These are phyloP conservation scores for Gymnopithys bicolor DNA, from an alignment of 2,797 vertebrate genomes.

Conservation along the genomic window DNA sequence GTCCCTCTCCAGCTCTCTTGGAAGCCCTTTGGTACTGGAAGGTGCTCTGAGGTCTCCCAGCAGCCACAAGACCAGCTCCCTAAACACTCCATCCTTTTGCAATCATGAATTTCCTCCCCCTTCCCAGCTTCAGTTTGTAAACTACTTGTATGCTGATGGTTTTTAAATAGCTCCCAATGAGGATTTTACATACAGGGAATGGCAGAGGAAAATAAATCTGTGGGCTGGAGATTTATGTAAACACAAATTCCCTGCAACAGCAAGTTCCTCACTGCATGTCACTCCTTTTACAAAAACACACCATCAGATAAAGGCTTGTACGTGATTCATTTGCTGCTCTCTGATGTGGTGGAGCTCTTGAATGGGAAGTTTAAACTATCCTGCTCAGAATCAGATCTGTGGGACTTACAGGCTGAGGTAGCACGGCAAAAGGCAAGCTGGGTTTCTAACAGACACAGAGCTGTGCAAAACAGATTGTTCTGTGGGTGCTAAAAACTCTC, in stretches of 20 bases:
- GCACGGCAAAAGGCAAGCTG: not conserved
- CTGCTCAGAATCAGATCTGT: not conserved
- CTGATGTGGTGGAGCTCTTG: slow-evolving; percentile 40
- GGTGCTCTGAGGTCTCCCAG: not conserved
- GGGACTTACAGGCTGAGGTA: not conserved
- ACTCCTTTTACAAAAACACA: slow-evolving; percentile 55
- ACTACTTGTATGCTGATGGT: slow-evolving; percentile 42
- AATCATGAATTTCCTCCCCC: not conserved
- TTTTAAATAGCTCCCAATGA: slow-evolving; percentile 61
- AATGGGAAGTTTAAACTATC: not conserved
- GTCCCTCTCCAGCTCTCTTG: not conserved
- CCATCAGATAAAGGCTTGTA: slow-evolving; percentile 54
- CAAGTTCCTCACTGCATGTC: slow-evolving; percentile 50
- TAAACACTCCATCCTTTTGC: not conserved
- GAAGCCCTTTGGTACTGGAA: not conserved
- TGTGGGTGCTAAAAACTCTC: not conserved
- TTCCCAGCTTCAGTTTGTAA: slow-evolving; percentile 21
- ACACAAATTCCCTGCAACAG: slow-evolving; percentile 58
- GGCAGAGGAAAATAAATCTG: slow-evolving; percentile 21
- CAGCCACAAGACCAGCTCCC: not conserved
- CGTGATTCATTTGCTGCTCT: slow-evolving; percentile 47
- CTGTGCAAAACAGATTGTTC: not conserved
- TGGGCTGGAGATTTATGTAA: slow-evolving; percentile 57
- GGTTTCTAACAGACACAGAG: not conserved
- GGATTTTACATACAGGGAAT: slow-evolving; percentile 21